These are phyloP conservation scores for Enteromius anoplus DNA, from an alignment of 2,797 vertebrate species.

Conservation along the genomic window DNA sequence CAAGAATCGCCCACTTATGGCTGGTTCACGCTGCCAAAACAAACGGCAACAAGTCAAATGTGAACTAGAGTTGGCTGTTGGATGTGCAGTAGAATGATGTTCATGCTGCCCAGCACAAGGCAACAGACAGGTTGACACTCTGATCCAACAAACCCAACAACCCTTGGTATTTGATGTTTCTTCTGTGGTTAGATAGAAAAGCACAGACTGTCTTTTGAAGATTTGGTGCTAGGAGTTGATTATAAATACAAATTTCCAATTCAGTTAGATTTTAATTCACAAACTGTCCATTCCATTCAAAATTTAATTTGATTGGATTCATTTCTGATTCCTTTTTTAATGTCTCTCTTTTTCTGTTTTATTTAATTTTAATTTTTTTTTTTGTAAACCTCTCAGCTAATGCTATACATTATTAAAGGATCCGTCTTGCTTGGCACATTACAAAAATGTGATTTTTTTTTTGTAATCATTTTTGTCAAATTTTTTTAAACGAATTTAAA, in stretches of 20 bases:
- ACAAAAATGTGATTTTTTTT: not conserved
- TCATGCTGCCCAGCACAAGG: constrained; percentile 1
- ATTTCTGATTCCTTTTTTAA: not conserved
- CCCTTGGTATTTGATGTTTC: not conserved
- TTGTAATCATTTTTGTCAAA: not conserved
- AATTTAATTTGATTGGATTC: not conserved
- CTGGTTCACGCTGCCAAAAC: constrained; percentile 14
- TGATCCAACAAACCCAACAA: constrained; percentile 12
- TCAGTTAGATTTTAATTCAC: not conserved
- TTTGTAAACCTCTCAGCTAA: not conserved
- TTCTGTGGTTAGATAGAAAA: constrained; percentile 2
- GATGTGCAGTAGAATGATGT: constrained; percentile 19
- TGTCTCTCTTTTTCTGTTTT: not conserved
- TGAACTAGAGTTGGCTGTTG: not conserved
- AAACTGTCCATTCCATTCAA: not conserved
- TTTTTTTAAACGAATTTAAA: not conserved
- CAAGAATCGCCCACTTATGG: constrained; percentile 16
- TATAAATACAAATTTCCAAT: not conserved
- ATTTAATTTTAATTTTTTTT: too few relatives aligned
- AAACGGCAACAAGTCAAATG: not conserved
- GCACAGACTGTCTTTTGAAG: not conserved
- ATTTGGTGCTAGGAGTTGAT: not conserved
- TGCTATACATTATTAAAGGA: not conserved
- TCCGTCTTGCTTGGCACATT: not conserved
- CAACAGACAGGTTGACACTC: not conserved